These are phyloP conservation scores for Hycleus cichorii DNA, from an alignment of 1,140 invertebrate species.

Conservation along the genomic window DNA sequence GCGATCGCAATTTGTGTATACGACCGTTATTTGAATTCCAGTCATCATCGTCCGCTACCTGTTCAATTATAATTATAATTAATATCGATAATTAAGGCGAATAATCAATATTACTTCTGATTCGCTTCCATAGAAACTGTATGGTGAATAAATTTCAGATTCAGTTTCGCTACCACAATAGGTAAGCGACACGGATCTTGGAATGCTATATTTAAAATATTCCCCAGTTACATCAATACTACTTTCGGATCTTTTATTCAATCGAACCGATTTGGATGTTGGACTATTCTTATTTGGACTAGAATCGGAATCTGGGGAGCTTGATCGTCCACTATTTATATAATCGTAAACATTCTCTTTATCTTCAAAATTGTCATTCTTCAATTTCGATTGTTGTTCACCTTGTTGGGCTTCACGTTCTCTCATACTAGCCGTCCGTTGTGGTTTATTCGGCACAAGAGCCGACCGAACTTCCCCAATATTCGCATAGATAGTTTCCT, in stretches of 20 bases:
- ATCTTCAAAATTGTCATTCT: conserved; percentile 36
- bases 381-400: conserved; percentile 37
- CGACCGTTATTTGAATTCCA: conserved; percentile 41
- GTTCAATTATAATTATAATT: background rate
- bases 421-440: conserved; percentile 73
- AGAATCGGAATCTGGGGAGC: conserved; percentile 57
- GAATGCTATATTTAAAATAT: conserved; percentile 41
- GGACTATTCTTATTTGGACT: conserved; percentile 38
- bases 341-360: conserved; percentile 59
- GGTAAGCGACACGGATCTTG: conserved; percentile 56
- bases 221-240: conserved; percentile 42
- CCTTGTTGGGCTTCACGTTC: conserved; percentile 59
- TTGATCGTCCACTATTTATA: conserved; percentile 49
- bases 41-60: conserved; percentile 27
- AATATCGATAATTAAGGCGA: conserved; percentile 1
- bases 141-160: conserved; percentile 71
- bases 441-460: conserved; percentile 68
- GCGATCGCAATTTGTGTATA: conserved; percentile 53
- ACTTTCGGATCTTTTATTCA: conserved; percentile 45
- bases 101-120: conserved; percentile 32
- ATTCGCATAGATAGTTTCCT: conserved; percentile 69
- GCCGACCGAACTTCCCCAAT: conserved; percentile 70
- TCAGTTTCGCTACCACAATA: conserved; percentile 76
- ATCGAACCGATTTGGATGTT: conserved; percentile 19
- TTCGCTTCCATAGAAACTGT: conserved; percentile 62